These are phyloP conservation scores for Hypomesus transpacificus DNA, from an alignment of 2,113 vertebrate genomes.

Conservation along the genomic window DNA sequence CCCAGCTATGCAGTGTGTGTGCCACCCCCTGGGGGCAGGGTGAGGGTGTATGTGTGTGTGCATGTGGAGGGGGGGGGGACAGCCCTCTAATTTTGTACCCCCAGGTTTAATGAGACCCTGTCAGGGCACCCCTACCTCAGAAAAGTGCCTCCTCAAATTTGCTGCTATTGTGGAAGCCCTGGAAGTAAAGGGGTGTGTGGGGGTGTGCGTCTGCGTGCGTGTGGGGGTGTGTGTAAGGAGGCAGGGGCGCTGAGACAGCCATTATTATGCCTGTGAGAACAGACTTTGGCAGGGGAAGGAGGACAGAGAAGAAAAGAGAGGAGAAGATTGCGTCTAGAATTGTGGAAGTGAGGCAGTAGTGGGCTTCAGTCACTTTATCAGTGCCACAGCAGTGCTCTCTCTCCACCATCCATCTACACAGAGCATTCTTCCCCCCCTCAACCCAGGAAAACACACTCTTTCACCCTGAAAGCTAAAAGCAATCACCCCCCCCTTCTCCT, in stretches of 20 bases:
- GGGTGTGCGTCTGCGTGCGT: background rate
- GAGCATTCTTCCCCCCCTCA: slow-evolving; percentile 50
- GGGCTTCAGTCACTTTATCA: slow-evolving; percentile 71
- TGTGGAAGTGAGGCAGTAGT: slow-evolving; percentile 65
- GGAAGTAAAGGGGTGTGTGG: slow-evolving; percentile 23
- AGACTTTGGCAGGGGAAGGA: slow-evolving; percentile 53
- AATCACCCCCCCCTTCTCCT: slow-evolving; percentile 30
- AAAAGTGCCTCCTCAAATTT: slow-evolving; percentile 55
- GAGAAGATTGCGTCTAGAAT: slow-evolving; percentile 63
- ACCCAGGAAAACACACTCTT: slow-evolving; percentile 51
- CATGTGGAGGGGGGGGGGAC: background rate
- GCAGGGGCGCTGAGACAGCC: slow-evolving; percentile 36
- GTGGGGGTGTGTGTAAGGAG: slow-evolving; percentile 1
- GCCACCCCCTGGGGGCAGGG: slow-evolving; percentile 28
- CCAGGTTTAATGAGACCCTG: slow-evolving; percentile 67
- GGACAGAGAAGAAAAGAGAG: slow-evolving; percentile 51
- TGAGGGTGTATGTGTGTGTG: background rate
- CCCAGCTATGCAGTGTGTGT: background rate
- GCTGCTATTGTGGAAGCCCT: slow-evolving; percentile 43
- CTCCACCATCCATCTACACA: slow-evolving; percentile 51
- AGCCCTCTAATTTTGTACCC: slow-evolving; percentile 62
- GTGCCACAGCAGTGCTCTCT: slow-evolving; percentile 60
- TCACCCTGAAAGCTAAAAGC: slow-evolving; percentile 56
- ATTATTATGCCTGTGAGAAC: slow-evolving; percentile 63
- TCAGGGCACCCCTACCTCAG: slow-evolving; percentile 50